Evolutionary conservation across 2,888 invertebrate genomes (phyloP).

Genomic region (Dynastes tityus): DNA sequence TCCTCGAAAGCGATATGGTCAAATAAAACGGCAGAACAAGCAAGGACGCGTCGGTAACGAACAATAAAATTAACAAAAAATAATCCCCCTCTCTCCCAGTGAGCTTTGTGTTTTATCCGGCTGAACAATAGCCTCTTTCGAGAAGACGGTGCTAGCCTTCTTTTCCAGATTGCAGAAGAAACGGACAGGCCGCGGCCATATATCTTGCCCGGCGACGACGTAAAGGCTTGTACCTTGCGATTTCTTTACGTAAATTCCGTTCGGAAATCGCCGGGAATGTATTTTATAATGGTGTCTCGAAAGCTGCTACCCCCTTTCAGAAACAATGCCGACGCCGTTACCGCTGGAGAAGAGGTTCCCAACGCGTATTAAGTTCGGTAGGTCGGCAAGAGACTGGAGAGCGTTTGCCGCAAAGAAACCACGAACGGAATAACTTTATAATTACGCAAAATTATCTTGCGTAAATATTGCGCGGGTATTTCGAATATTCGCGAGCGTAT

Average conservation of each 20-base stretch:
- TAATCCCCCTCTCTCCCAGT: not conserved
- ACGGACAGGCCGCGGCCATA: constrained; percentile 52
- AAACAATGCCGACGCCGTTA: constrained; percentile 18
- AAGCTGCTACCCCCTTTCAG: constrained; percentile 58
- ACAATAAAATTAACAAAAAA: constrained; percentile 25
- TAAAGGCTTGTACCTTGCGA: constrained; percentile 53
- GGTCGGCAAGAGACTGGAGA: not conserved
- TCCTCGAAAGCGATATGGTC: too few species aligned
- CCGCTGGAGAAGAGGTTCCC: too few species aligned
- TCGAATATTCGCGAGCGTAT: constrained; percentile 6
- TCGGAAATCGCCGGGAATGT: constrained; percentile 64
- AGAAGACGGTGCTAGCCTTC: constrained; percentile 26
- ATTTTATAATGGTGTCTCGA: constrained; percentile 59
- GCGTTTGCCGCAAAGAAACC: constrained; percentile 44
- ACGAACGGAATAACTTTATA: constrained; percentile 63
- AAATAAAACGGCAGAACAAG: constrained; percentile 16
- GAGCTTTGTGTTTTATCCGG: constrained; percentile 38
- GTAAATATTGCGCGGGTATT: constrained; percentile 19
- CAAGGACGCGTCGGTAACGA: not conserved
- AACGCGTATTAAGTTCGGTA: too few species aligned
- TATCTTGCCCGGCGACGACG: constrained; percentile 52
- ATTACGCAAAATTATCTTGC: constrained; percentile 62
- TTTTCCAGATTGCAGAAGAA: constrained; percentile 51
- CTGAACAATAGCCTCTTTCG: constrained; percentile 50
- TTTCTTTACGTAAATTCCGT: constrained; percentile 56